A percentile compares a stretch with the other conserved stretches of the same genome.
These are phyloP conservation scores for Leptopterna dolabrata DNA, from an alignment of 2,888 invertebrate species.

Conservation along the genomic window DNA sequence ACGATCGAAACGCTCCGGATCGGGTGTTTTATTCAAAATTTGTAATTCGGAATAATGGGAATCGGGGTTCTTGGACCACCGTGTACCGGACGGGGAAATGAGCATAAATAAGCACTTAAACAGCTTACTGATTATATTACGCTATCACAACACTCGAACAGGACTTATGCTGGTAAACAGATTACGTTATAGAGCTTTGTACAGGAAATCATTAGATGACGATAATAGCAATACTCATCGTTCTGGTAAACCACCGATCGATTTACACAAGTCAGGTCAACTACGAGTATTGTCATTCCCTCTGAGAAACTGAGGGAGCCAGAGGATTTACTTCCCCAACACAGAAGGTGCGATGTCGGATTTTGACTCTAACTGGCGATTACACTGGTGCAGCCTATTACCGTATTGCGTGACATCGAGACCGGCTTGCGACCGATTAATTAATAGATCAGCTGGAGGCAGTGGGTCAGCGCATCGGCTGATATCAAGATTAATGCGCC, in stretches of 20 bases:
- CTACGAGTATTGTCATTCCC: neutral
- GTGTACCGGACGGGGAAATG: no score
- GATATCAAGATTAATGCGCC: neutral
- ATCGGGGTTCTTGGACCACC: no score
- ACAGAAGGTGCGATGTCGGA: neutral
- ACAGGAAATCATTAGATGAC: no score
- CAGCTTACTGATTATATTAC: no score
- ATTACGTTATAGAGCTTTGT: no score
- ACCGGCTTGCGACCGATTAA: neutral
- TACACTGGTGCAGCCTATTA: neutral
- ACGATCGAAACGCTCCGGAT: no score
- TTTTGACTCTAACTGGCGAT: neutral
- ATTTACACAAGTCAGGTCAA: neutral
- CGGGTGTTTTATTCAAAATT: no score
- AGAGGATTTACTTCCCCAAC: neutral
- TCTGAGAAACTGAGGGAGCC: neutral
- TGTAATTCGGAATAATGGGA: no score
- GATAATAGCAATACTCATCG: no score
- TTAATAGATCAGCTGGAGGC: neutral
- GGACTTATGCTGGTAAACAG: no score
- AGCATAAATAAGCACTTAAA: no score
- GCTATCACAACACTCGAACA: no score
- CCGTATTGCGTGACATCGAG: neutral
- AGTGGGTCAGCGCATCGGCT: neutral
- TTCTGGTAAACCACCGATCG: neutral